Base-by-base conservation (phyloP, 35 echinoderm and acorn worm genomes). In the Patiria miniata region DNA sequence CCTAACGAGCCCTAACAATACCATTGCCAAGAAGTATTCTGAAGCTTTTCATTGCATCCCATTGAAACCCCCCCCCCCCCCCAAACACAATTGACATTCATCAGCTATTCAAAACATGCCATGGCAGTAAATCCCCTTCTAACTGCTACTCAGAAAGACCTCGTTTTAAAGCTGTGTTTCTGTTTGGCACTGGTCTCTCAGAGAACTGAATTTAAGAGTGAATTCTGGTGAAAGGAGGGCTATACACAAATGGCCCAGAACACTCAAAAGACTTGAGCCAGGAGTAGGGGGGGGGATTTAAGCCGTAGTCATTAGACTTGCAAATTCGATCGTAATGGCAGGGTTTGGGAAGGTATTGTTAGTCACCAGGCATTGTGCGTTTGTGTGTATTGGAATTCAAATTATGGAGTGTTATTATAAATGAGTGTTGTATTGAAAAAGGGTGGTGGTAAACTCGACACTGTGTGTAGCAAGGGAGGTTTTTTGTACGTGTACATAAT, bases 1-100 rank as follows among this genome's bases (percentile, higher is more conserved):
- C 65, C 65, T 73, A 73, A 73, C 29, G 65, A 73, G 65, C 65
- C 29, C 65, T 23, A 22, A 73, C 65, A 73, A 73, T 73, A 73
- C 65, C 65, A 28, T 30, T 30, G 26, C 65, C 26, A 30, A 2
- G 30, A 73, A 73, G 65, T 0, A 73, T 73, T 73, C 29, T 8
- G 65, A 73, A n/a, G 14, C 65, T 73, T 73, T 73, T 73, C 65
- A 73, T 73, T 22, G 42, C 65, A 7, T 23, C 65, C 61, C 65
- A 28, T 30, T 73, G 65, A 73, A 73, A 73, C 21, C 14, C 21
- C 65, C 65, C 65, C 65, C 65, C 21, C 14, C 21, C 65, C 65
- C 65, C 65, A 18, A 73, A 73, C 65, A 73, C 65, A 73, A 73
- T 73, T 34, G 65, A 73, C 34, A 34, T 47, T 73, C 65, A 73